These are phyloP conservation scores for Aulostomus chinensis DNA, from an alignment of 2,797 vertebrate species.

Conservation along the genomic window DNA sequence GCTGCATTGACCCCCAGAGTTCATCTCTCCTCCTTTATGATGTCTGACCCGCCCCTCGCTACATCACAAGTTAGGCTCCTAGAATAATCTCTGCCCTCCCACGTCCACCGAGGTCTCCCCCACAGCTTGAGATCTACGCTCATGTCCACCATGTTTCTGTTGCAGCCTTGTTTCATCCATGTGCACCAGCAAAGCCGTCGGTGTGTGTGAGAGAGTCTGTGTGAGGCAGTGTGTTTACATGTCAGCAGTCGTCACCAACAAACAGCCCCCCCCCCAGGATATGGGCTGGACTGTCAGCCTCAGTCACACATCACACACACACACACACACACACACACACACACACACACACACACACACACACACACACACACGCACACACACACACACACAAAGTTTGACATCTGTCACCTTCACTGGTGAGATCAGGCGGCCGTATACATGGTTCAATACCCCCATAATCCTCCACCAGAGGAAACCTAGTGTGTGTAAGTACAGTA, in stretches of 20 bases:
- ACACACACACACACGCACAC: background rate
- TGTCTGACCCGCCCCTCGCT: too few relatives aligned
- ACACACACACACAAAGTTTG: conserved; percentile 27
- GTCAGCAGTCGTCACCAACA: conserved; percentile 57
- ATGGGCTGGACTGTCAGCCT: conserved; percentile 61
- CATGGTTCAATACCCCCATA: conserved; percentile 41
- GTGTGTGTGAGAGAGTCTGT: conserved; percentile 22
- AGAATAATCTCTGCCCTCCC: too few relatives aligned
- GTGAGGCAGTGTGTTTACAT: conserved; percentile 42
- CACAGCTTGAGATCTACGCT: too few relatives aligned
- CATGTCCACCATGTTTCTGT: background rate
- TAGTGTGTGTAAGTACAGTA: conserved; percentile 6
- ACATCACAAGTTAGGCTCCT: too few relatives aligned
- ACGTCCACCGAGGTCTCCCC: too few relatives aligned
- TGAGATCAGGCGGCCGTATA: conserved; percentile 45
- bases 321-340: conserved; percentile 1
- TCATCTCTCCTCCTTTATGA: too few relatives aligned
- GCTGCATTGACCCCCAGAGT: too few relatives aligned
- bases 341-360: conserved; percentile 16
- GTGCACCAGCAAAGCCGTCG: conserved; percentile 25
- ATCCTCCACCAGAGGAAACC: conserved; percentile 44
- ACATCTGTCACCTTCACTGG: conserved; percentile 59
- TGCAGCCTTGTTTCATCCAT: conserved; percentile 3
- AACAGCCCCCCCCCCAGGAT: conserved; percentile 42
- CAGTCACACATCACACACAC: conserved; percentile 53